Evolutionary conservation across 1,140 invertebrate genomes (phyloP).

Genomic region (Drosophila rufa): DNA sequence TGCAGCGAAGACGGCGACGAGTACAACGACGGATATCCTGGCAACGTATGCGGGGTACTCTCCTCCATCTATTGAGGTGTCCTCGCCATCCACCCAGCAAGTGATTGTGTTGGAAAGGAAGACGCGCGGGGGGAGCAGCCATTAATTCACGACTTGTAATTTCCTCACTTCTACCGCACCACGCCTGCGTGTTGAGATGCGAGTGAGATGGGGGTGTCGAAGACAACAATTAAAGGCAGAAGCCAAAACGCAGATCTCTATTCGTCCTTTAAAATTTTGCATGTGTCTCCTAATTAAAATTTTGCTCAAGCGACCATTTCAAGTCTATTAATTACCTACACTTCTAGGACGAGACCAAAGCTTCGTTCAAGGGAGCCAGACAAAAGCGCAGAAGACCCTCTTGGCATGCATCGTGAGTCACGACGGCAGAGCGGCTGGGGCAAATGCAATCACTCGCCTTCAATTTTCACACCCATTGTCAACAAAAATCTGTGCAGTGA

Average conservation of each 20-base stretch:
- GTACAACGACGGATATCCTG: constrained; percentile 76
- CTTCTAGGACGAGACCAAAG: constrained; percentile 35
- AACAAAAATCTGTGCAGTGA: constrained; percentile 78
- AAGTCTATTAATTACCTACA: constrained; percentile 82
- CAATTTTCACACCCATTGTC: constrained; percentile 83
- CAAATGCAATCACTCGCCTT: constrained; percentile 82
- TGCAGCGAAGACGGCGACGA: constrained; percentile 52
- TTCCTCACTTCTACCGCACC: constrained; percentile 79
- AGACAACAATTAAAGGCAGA: constrained; percentile 70
- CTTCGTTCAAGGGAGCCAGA: constrained; percentile 10
- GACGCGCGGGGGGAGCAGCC: constrained; percentile 24
- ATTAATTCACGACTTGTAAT: constrained; percentile 84
- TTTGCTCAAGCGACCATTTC: constrained; percentile 78
- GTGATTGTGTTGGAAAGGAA: constrained; percentile 14
- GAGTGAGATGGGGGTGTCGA: constrained; percentile 28
- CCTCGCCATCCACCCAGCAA: background rate
- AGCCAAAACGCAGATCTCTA: constrained; percentile 5
- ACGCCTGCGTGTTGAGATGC: constrained; percentile 3
- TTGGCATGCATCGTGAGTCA: constrained; percentile 50
- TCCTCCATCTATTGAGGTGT: constrained; percentile 14
- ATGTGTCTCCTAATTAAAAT: constrained; percentile 83
- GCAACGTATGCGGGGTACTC: constrained; percentile 71
- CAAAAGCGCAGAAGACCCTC: constrained; percentile 34
- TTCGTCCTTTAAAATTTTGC: constrained; percentile 54
- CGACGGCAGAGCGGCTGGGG: constrained; percentile 1